Conservation (phyloP, 2,113 vertebrate species). For the Garra rufa region DNA sequence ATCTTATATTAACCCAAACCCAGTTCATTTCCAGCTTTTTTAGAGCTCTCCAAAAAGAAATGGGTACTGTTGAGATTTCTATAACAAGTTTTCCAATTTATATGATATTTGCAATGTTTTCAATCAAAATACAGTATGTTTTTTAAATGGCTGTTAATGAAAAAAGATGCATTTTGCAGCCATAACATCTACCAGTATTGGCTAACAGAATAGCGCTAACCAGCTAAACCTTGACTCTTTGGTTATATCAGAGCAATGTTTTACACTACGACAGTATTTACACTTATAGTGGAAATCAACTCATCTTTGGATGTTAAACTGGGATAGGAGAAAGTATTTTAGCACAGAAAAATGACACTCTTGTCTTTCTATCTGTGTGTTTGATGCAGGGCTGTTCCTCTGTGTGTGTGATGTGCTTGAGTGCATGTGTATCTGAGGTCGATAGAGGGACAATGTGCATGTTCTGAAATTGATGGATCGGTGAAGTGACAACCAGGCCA, state of each 20-base stretch:
- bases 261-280: background rate
- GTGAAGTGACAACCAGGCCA: conserved; percentile 49
- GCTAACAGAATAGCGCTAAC: background rate
- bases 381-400: background rate
- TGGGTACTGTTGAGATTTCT: too few species aligned
- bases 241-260: background rate
- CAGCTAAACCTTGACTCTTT: background rate
- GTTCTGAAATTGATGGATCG: conserved; percentile 32
- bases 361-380: background rate
- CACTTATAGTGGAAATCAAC: background rate
- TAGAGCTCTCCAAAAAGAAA: too few species aligned
- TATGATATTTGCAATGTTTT: background rate
- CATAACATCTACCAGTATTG: background rate
- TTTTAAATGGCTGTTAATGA: background rate
- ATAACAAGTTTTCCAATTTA: background rate
- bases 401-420: background rate
- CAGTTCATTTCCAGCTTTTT: too few species aligned
- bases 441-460: conserved; percentile 10
- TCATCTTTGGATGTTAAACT: background rate
- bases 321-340: background rate
- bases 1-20: background rate
- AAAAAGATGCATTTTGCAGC: background rate
- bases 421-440: background rate
- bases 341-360: background rate
- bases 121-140: background rate